phyloP scores from a whole-genome alignment of 1,140 invertebrate species.

The Leptinotarsa texana region DNA sequence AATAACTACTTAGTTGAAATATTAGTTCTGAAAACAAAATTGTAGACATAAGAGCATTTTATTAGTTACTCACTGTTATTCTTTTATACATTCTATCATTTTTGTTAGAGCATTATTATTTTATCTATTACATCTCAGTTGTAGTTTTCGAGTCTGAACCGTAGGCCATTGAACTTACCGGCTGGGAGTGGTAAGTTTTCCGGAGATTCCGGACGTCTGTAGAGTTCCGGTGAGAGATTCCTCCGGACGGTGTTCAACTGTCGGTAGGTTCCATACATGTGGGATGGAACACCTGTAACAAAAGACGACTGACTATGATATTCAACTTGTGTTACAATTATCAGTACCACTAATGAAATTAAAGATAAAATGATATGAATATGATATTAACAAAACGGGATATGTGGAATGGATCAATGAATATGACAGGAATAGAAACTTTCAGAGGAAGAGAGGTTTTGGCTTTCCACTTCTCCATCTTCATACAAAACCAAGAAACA shows the following conservation, averaged over 20 bases:
- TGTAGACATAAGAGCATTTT: not conserved
- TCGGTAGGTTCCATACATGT: slow-evolving; percentile 56
- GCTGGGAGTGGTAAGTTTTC: slow-evolving; percentile 31
- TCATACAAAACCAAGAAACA: no score
- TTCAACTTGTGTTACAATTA: no score
- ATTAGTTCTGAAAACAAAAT: slow-evolving; percentile 1
- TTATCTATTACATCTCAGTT: slow-evolving; percentile 22
- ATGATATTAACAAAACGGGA: no score
- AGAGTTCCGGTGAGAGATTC: slow-evolving; percentile 38
- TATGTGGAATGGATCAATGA: no score
- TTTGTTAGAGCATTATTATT: not conserved
- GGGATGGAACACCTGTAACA: slow-evolving; percentile 51
- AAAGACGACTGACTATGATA: not conserved
- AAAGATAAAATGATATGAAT: no score
- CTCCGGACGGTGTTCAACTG: slow-evolving; percentile 49
- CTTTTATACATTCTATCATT: not conserved
- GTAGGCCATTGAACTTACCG: slow-evolving; percentile 47
- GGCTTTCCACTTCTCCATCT: no score
- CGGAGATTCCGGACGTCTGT: slow-evolving; percentile 40
- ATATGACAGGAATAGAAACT: no score
- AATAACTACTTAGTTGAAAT: no score
- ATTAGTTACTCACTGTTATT: not conserved
- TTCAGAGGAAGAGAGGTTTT: no score
- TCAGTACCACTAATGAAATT: no score
- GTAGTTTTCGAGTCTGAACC: slow-evolving; percentile 38